Conservation (phyloP, 2,797 vertebrate genomes). For the Limosa lapponica region DNA sequence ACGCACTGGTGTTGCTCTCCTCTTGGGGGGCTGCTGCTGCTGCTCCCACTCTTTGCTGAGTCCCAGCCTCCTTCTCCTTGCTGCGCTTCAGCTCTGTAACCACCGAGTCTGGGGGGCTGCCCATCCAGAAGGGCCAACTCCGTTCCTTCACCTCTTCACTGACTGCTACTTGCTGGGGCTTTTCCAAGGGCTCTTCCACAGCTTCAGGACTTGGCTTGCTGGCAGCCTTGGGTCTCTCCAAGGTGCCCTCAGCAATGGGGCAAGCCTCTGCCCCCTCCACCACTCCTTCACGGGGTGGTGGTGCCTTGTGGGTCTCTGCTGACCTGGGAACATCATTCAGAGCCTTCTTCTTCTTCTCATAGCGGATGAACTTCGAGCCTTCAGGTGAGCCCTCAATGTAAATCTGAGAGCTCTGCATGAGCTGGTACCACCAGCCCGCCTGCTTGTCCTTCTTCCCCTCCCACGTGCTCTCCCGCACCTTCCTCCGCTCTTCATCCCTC, state of each 20-base stretch:
- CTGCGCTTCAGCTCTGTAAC: constrained; percentile 83
- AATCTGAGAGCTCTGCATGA: constrained; percentile 98
- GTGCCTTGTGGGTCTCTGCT: constrained; percentile 69
- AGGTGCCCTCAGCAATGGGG: constrained; percentile 72
- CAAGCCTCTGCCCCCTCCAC: constrained; percentile 93
- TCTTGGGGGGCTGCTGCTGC: constrained; percentile 30
- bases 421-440: constrained; percentile 97
- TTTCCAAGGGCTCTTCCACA: constrained; percentile 25
- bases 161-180: constrained; percentile 20
- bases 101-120: constrained; percentile 92
- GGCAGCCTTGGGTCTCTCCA: neutral
- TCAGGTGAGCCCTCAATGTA: constrained; percentile 91
- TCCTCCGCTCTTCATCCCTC: constrained; percentile 43
- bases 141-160: constrained; percentile 62
- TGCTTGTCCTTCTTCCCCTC: constrained; percentile 84
- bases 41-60: constrained; percentile 1
- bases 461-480: constrained; percentile 27
- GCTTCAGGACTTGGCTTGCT: neutral
- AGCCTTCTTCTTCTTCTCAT: constrained; percentile 81
- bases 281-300: constrained; percentile 89
- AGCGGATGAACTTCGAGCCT: constrained; percentile 86
- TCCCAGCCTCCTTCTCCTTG: constrained; percentile 78
- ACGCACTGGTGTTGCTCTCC: constrained; percentile 34
- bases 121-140: constrained; percentile 91
- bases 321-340: constrained; percentile 22